Base-by-base conservation (phyloP, 92 coral and sea anemone species). In the Porites divaricata region DNA sequence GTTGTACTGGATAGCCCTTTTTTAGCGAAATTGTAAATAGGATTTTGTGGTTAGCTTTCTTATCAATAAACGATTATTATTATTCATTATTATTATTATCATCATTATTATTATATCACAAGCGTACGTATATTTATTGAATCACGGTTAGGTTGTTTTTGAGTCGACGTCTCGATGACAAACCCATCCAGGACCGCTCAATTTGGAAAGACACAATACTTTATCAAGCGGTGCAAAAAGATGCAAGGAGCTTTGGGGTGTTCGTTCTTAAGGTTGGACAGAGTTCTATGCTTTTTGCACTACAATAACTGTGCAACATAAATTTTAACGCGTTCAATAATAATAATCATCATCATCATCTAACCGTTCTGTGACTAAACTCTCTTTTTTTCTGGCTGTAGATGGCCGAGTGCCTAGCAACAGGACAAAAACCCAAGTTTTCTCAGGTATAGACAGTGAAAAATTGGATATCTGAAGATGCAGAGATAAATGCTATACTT, bases 361-460 rank as follows among this genome's bases (percentile, higher is more conserved):
- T 12, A 12, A 17, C 62, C 5, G 19, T 57, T 57, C 15, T 10
- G 17, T 17, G 2, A 57, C 17, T 4, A 9, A 12, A 2, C 17
- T 57, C 9, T 57, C 10, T 57, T 17, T 16, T 57, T 57, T 57
- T 57, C 67, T 63, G 21, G 23, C 20, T n/a, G 8, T 22, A 63
- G 67, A 63, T 63, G 67, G 67, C 67, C 9, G 67, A 63, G 20
- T 63, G 67, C 67, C 67, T 63, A 8, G 67, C 67, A 63, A 63
- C 53, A 70, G 53, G 21, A 9, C 21, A 11, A 41, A 51, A 70
- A 53, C 53, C 67, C 9, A 22, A 6, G 20, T 63, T 63, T 63
- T 16, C 67, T 16, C 67, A 63, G 67, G 67, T 63, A 63, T 6
- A 12, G 15, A 57, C 6, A 12, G 2, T 57, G 62, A 12, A 15